A percentile compares a stretch with the other conserved stretches of the same genome.
Conservation (phyloP, 1,140 invertebrate genomes). For the Condylostylus longicornis region DNA sequence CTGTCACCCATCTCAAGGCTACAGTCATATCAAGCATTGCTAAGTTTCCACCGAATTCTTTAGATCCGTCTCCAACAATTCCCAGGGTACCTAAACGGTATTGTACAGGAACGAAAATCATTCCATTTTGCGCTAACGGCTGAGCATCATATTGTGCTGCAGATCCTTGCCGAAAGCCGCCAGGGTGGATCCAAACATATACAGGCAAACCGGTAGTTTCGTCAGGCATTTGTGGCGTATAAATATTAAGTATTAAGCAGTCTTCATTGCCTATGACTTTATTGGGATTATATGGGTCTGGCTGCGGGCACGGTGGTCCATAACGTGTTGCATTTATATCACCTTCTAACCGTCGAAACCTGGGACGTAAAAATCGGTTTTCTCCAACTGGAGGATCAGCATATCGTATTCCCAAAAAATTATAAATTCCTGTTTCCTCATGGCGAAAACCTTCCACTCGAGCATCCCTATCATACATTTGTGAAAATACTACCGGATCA, state of each 20-base stretch:
- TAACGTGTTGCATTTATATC: constrained; percentile 38
- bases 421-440: constrained; percentile 35
- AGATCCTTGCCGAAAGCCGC: constrained; percentile 46
- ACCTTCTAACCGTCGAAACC: constrained; percentile 34
- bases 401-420: constrained; percentile 54
- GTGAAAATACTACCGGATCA: constrained; percentile 41
- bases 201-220: constrained; percentile 38
- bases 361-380: constrained; percentile 42
- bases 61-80: constrained; percentile 49
- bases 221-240: constrained; percentile 46
- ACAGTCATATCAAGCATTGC: constrained; percentile 52
- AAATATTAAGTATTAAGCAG: constrained; percentile 64
- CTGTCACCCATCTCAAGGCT: constrained; percentile 46
- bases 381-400: constrained; percentile 46
- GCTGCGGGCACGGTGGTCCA: constrained; percentile 41
- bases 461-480: constrained; percentile 36
- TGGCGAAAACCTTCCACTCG: constrained; percentile 36
- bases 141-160: constrained; percentile 46
- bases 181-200: constrained; percentile 46
- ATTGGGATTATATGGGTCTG: constrained; percentile 25
- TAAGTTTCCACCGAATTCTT: constrained; percentile 51
- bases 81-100: constrained; percentile 67
- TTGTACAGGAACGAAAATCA: constrained; percentile 65
- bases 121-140: constrained; percentile 43
- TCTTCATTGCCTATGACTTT: constrained; percentile 46